phyloP scores from a whole-genome alignment of 2,113 vertebrate genomes.

The Python bivittatus region DNA sequence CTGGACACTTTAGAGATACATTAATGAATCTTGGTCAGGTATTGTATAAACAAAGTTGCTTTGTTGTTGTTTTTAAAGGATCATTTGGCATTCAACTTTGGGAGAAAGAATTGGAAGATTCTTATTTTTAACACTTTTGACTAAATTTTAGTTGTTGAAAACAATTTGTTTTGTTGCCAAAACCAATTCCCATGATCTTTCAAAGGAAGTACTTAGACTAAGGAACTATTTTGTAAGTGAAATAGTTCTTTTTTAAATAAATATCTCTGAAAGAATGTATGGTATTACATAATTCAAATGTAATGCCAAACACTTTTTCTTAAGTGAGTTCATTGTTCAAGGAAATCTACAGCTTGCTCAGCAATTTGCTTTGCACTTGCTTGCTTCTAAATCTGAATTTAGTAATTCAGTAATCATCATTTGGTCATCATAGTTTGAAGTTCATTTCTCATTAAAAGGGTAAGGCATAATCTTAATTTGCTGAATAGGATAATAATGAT shows the following conservation, averaged over 20 bases:
- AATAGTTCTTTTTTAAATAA: too few species aligned
- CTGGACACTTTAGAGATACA: conserved; percentile 80
- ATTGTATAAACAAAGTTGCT: conserved; percentile 36
- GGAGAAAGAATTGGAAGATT: background rate
- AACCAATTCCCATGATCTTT: background rate
- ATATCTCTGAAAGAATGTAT: background rate
- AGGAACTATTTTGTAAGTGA: too few species aligned
- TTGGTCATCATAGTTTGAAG: background rate
- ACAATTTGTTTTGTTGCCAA: background rate
- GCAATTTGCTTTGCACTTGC: background rate
- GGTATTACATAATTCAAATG: conserved; percentile 11
- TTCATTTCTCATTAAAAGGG: background rate
- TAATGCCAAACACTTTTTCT: background rate
- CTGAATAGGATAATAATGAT: background rate
- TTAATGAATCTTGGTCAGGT: conserved; percentile 80
- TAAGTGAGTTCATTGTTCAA: background rate
- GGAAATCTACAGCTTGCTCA: background rate
- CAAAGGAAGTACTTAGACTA: background rate
- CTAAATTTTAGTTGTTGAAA: background rate
- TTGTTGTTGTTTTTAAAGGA: background rate
- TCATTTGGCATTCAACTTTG: conserved; percentile 18
- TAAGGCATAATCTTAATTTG: background rate
- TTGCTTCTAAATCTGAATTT: background rate
- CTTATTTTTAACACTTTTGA: background rate
- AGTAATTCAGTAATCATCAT: too few species aligned